Percentiles rank a stretch among this genome's conserved stretches.
Evolutionary conservation across 1,140 invertebrate genomes (phyloP).

Genomic region (Drosophila ambigua): DNA sequence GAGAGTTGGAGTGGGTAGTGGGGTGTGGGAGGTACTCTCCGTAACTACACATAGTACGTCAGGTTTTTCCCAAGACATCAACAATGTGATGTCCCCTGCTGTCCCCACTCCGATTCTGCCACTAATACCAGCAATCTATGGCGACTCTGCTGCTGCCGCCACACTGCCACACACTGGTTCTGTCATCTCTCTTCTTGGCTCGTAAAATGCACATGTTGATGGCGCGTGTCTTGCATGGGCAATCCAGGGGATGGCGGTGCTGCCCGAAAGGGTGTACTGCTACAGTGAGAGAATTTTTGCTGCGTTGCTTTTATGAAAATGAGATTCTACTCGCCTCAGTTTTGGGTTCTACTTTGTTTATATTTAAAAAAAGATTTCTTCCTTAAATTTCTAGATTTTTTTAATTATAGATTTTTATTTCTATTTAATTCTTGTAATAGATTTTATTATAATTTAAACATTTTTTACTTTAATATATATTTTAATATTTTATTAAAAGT

Average conservation of each 20-base stretch:
- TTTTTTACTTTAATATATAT: no score
- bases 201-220: conserved; percentile 80
- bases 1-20: not conserved
- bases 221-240: conserved; percentile 72
- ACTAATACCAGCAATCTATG: not conserved
- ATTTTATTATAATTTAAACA: no score
- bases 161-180: not conserved
- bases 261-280: conserved; percentile 1
- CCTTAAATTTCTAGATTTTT: no score
- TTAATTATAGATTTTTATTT: no score
- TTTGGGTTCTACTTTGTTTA: no score
- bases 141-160: not conserved
- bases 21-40: no score
- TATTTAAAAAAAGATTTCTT: no score
- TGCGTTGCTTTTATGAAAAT: no score
- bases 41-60: conserved; percentile 11
- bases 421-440: no score
- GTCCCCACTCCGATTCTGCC: not conserved
- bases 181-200: conserved; percentile 58
- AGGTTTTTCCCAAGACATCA: conserved; percentile 64
- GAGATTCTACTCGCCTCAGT: no score
- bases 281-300: conserved; percentile 12
- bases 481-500: no score
- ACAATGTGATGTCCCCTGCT: conserved; percentile 42
- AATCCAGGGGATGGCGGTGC: conserved; percentile 23